phyloP scores from a whole-genome alignment of 1,140 invertebrate genomes.

The Nasonia longicornis region DNA sequence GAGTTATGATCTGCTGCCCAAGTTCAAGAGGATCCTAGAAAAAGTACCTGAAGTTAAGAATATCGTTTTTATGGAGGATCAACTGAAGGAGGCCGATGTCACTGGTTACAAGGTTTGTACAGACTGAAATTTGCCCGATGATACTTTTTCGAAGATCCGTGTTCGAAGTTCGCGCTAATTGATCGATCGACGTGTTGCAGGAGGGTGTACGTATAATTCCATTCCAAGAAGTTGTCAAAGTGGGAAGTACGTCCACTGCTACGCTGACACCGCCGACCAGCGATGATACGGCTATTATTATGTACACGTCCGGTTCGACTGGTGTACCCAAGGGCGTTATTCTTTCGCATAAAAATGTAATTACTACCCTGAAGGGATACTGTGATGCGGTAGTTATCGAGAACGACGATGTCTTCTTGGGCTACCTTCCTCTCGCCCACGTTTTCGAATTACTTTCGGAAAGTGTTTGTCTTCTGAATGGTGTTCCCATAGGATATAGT shows the following conservation, averaged over 20 bases:
- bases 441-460: constrained; percentile 94
- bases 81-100: constrained; percentile 78
- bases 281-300: constrained; percentile 90
- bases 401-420: constrained; percentile 88
- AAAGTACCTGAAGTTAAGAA: constrained; percentile 80
- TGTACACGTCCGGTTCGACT: constrained; percentile 96
- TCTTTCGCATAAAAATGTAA: constrained; percentile 91
- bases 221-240: constrained; percentile 58
- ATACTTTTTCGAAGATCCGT: too few species aligned
- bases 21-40: constrained; percentile 84
- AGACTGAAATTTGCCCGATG: too few species aligned
- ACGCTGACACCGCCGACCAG: constrained; percentile 73
- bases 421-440: constrained; percentile 96
- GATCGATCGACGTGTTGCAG: constrained; percentile 41
- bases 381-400: constrained; percentile 81
- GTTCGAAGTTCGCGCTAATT: too few species aligned
- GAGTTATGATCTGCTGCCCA: constrained; percentile 88
- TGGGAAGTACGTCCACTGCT: constrained; percentile 53
- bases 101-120: constrained; percentile 74
- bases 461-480: constrained; percentile 80
- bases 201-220: constrained; percentile 57
- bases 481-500: constrained; percentile 96
- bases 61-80: constrained; percentile 91
- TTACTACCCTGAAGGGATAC: constrained; percentile 90
- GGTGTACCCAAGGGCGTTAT: constrained; percentile 90